Evolutionary conservation across 1,140 invertebrate genomes (phyloP).

Genomic region (Ceratina australensis): DNA sequence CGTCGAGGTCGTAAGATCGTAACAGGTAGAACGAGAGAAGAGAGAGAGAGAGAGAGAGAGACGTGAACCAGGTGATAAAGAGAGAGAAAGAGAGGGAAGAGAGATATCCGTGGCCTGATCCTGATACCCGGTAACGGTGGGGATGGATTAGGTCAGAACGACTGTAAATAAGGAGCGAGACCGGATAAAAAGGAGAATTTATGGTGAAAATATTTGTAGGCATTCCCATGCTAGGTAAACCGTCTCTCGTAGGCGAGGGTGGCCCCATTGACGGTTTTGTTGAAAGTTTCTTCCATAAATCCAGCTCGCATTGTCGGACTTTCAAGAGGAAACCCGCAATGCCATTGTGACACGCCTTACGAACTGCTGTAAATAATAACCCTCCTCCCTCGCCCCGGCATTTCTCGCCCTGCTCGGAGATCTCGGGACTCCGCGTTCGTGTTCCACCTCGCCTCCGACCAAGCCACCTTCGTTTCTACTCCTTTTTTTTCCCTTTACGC

Average conservation of each 20-base stretch:
- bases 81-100: no score
- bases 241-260: slow-evolving; percentile 57
- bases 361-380: slow-evolving; percentile 73
- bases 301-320: slow-evolving; percentile 74
- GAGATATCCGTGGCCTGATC: slow-evolving; percentile 37
- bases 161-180: slow-evolving; percentile 65
- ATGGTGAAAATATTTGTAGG: slow-evolving; percentile 74
- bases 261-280: slow-evolving; percentile 78
- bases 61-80: no score
- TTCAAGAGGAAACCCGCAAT: slow-evolving; percentile 79
- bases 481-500: not conserved
- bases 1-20: slow-evolving; percentile 30
- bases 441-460: slow-evolving; percentile 7
- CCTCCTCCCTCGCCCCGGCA: slow-evolving; percentile 37
- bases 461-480: slow-evolving; percentile 25
- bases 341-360: slow-evolving; percentile 76
- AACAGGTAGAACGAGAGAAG: slow-evolving; percentile 44
- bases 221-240: slow-evolving; percentile 62
- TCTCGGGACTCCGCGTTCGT: slow-evolving; percentile 12
- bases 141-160: slow-evolving; percentile 69
- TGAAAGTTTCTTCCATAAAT: slow-evolving; percentile 79
- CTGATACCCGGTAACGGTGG: slow-evolving; percentile 13
- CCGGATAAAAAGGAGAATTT: slow-evolving; percentile 70
- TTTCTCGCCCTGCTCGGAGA: slow-evolving; percentile 35
- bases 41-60: no score